Evolutionary conservation across 2,113 vertebrate genomes (phyloP).

Genomic region (Dasypus novemcinctus): DNA sequence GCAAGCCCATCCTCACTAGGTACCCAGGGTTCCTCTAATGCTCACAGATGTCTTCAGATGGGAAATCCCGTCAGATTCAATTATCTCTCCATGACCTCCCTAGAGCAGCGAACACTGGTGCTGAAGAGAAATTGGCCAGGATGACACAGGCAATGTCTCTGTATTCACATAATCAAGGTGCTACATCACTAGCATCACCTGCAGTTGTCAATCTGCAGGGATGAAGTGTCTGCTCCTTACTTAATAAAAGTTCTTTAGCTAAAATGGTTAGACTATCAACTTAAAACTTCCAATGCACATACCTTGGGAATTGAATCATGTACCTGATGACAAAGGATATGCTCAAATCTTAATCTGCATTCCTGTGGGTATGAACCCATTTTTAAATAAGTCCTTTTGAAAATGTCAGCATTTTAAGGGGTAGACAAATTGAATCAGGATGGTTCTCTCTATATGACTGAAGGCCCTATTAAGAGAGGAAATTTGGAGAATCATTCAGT

Average conservation of each 20-base stretch:
- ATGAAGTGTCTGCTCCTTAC: background rate
- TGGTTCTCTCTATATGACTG: too few relatives aligned
- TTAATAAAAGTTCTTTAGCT: background rate
- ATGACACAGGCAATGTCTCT: too few relatives aligned
- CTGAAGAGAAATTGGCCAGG: background rate
- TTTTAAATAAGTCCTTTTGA: too few relatives aligned
- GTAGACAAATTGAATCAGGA: too few relatives aligned
- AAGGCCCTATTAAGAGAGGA: too few relatives aligned
- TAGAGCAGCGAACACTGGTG: background rate
- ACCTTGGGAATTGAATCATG: too few relatives aligned
- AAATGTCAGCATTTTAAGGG: too few relatives aligned
- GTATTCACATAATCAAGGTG: background rate
- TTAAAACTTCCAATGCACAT: background rate
- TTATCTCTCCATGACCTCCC: background rate
- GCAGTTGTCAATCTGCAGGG: background rate
- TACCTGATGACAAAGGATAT: too few relatives aligned
- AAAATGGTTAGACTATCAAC: background rate
- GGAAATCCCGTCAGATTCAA: background rate
- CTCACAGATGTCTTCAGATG: background rate
- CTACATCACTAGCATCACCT: too few relatives aligned
- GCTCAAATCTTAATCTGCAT: too few relatives aligned
- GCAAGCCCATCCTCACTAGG: background rate
- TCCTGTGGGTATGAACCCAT: too few relatives aligned
- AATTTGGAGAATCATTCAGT: too few relatives aligned
- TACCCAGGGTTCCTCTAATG: background rate